Evolutionary conservation across 2,888 invertebrate genomes (phyloP), one percentile per base, ranked within the genome.

Genomic region (Temnothorax unifasciatus): DNA sequence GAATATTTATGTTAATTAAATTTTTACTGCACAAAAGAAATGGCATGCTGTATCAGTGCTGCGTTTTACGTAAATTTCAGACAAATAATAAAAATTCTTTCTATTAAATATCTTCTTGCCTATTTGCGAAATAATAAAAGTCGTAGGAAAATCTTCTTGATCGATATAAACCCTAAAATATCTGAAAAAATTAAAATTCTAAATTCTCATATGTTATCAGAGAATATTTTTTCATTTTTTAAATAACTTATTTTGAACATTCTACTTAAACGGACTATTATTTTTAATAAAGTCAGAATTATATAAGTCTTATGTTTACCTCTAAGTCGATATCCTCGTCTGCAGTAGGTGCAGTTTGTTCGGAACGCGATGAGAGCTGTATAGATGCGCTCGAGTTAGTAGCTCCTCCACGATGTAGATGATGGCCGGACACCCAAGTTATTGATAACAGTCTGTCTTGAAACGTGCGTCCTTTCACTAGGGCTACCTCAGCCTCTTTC

Each of bases 401-500:
- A 94, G 95, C 95, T 94, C 96, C 90, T 94, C 96, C 94, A 94
- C 96, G 95, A 73, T 93, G 93, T 77, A 93, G 87, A 82, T 95
- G 94, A 86, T 95, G 94, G 66, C 94, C 93, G 21, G 94, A 94
- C n/a, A 95, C 95, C 96, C 96, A 96, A 25, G 95, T 95, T 63
- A 96, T 95, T 41, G 95, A 95, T 25, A 96, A 92, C 47, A 95
- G 91, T 82, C 95, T 95, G 93, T 97, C 97, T 94, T 97, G 97
- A 92, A 98, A 97, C 90, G 97, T 96, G 89, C 97, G 96, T 18
- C 98, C 98, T 93, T 97, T 97, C 83, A 96, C 95, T 90, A 97
- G 95, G 1, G 97, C 98, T 87, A 96, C 96, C 94, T 98, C 98
- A 0, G 98, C 98, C 92, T 97, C 97, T 92, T 97, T 97, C 66